Conservation (phyloP, 2,797 vertebrate species). For the Carduelis carduelis region DNA sequence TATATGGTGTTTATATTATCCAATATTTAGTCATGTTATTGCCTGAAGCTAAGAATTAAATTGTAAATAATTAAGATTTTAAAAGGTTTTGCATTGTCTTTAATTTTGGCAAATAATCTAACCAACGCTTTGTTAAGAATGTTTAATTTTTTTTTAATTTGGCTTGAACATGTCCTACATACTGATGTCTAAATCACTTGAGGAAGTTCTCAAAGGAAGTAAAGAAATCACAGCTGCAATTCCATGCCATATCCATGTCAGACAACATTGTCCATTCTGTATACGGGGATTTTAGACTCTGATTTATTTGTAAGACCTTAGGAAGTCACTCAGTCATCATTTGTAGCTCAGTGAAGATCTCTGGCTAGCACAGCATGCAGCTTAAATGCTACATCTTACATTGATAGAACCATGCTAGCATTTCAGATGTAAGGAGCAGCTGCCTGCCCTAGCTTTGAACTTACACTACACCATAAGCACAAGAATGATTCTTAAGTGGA, state of each 20-base stretch:
- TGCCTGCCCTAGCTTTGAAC: neutral
- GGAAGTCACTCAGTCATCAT: neutral
- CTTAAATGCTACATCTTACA: neutral
- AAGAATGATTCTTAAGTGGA: neutral
- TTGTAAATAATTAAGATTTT: neutral
- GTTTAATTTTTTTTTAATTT: neutral
- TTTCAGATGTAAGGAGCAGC: neutral
- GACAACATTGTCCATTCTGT: neutral
- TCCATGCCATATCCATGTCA: neutral
- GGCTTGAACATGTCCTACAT: neutral
- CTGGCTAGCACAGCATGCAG: neutral
- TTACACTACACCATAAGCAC: neutral
- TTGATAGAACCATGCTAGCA: neutral
- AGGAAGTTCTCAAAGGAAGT: neutral
- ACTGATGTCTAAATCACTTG: neutral
- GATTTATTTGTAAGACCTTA: neutral
- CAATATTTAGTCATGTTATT: neutral
- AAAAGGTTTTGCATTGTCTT: neutral
- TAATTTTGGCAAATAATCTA: conserved; percentile 1
- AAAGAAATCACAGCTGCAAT: neutral
- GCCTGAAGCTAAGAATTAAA: neutral
- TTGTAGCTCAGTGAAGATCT: neutral
- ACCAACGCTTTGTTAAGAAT: neutral
- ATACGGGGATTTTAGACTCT: neutral
- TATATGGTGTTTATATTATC: neutral